Evolutionary conservation across 2,888 invertebrate species (phyloP).

Genomic region (Acleris cristana): DNA sequence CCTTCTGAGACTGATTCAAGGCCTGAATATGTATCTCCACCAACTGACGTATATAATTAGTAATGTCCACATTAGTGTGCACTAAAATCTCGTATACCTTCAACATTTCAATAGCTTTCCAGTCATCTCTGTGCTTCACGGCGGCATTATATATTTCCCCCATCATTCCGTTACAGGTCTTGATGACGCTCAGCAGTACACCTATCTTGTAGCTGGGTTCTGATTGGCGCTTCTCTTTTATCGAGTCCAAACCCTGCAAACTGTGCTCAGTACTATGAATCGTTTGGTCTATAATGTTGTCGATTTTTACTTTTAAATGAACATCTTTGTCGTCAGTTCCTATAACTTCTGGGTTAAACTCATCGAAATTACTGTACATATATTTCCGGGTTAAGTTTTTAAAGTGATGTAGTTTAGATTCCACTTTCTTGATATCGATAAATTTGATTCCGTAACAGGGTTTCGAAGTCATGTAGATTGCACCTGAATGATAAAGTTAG

Average conservation of each 20-base stretch:
- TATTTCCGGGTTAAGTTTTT: too few species aligned
- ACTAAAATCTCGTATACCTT: slow-evolving; percentile 72
- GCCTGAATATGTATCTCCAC: slow-evolving; percentile 63
- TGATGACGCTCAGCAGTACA: slow-evolving; percentile 66
- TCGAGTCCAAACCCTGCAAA: slow-evolving; percentile 49
- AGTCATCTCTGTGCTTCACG: slow-evolving; percentile 66
- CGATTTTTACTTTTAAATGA: slow-evolving; percentile 63
- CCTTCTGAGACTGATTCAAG: slow-evolving; percentile 47
- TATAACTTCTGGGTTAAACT: not conserved
- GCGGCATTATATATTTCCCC: slow-evolving; percentile 72
- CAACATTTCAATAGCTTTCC: slow-evolving; percentile 69
- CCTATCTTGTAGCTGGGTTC: slow-evolving; percentile 62
- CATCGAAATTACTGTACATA: too few species aligned
- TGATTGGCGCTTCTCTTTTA: slow-evolving; percentile 45
- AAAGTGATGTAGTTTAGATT: too few species aligned
- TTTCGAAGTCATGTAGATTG: not conserved
- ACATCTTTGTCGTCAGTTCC: slow-evolving; percentile 53
- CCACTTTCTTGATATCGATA: slow-evolving; percentile 7
- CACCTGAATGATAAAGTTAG: slow-evolving; percentile 7
- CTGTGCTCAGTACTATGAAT: slow-evolving; percentile 56
- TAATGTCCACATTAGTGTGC: slow-evolving; percentile 71
- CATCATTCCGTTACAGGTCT: slow-evolving; percentile 64
- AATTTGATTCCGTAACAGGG: slow-evolving; percentile 17
- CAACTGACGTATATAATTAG: slow-evolving; percentile 65
- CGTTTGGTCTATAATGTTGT: slow-evolving; percentile 63